Conservation (phyloP, 2,797 vertebrate species). For the Anguilla obscura region DNA sequence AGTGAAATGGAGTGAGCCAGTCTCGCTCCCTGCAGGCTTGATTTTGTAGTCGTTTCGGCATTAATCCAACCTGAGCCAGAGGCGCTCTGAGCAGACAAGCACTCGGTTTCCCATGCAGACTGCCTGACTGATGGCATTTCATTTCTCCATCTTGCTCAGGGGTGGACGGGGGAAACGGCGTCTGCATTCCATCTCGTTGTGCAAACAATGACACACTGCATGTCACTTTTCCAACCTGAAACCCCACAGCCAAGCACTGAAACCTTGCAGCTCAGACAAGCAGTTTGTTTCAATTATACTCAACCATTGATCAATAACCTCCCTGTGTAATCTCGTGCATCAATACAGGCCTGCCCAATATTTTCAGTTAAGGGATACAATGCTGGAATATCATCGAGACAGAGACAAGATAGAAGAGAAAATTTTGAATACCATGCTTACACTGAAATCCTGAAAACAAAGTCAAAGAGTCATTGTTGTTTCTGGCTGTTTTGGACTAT, state of each 20-base stretch:
- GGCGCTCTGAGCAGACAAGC: neutral
- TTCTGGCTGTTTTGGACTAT: neutral
- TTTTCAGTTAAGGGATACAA: neutral
- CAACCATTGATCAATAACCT: neutral
- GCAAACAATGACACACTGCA: conserved; percentile 18
- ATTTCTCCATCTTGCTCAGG: neutral
- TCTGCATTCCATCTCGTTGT: conserved; percentile 16
- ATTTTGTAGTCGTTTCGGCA: conserved; percentile 21
- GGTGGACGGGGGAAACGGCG: neutral
- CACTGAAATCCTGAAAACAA: neutral
- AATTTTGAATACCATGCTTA: neutral
- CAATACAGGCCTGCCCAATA: neutral
- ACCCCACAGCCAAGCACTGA: neutral
- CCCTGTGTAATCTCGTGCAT: neutral
- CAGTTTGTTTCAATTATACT: conserved; percentile 12
- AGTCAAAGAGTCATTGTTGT: neutral
- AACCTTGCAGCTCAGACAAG: neutral
- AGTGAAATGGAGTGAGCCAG: conserved; percentile 28
- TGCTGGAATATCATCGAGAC: neutral
- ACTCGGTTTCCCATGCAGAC: conserved; percentile 22
- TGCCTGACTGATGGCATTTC: conserved; percentile 15
- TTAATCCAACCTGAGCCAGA: conserved; percentile 11
- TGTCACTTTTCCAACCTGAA: conserved; percentile 6
- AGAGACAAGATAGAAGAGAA: neutral
- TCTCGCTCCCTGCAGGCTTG: neutral